These are phyloP conservation scores for Trochalopteron elliotii DNA, from an alignment of 2,113 vertebrate species.

Conservation along the genomic window DNA sequence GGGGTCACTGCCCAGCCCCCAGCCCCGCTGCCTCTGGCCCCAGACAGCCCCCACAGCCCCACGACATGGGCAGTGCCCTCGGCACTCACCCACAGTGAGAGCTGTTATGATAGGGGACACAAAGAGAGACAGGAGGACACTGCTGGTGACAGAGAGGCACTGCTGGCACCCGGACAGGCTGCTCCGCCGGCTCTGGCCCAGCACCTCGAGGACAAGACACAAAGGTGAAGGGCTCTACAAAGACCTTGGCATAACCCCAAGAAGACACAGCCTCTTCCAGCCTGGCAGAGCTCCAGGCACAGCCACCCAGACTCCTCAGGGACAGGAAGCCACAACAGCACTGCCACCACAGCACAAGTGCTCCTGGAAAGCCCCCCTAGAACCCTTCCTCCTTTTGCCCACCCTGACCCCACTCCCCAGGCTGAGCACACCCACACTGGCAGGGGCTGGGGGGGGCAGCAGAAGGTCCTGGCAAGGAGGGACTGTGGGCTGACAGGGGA, in stretches of 20 bases:
- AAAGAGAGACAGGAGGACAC: slow-evolving; percentile 85
- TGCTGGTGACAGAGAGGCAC: slow-evolving; percentile 85
- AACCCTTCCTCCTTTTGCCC: not conserved
- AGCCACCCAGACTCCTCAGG: not conserved
- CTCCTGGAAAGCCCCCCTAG: not conserved
- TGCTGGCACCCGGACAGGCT: slow-evolving; percentile 87
- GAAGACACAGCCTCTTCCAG: not conserved
- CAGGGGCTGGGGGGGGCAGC: not conserved
- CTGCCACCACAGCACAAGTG: not conserved
- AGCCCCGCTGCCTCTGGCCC: not conserved
- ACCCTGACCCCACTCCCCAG: not conserved
- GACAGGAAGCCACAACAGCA: not conserved
- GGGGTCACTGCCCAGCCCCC: not conserved
- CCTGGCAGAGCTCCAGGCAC: not conserved
- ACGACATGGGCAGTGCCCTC: rapidly evolving
- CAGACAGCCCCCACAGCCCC: too few relatives aligned
- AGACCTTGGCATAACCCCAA: rapidly evolving
- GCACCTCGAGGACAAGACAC: slow-evolving; percentile 58
- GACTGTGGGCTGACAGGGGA: not conserved
- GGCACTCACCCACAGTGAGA: slow-evolving; percentile 75
- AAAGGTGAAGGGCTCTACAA: not conserved
- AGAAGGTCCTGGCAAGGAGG: not conserved
- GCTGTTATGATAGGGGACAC: slow-evolving; percentile 87
- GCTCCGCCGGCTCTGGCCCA: slow-evolving; percentile 87
- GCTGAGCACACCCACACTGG: not conserved